These are phyloP conservation scores for Tringa solitaria DNA, from an alignment of 2,113 vertebrate species.

Conservation along the genomic window DNA sequence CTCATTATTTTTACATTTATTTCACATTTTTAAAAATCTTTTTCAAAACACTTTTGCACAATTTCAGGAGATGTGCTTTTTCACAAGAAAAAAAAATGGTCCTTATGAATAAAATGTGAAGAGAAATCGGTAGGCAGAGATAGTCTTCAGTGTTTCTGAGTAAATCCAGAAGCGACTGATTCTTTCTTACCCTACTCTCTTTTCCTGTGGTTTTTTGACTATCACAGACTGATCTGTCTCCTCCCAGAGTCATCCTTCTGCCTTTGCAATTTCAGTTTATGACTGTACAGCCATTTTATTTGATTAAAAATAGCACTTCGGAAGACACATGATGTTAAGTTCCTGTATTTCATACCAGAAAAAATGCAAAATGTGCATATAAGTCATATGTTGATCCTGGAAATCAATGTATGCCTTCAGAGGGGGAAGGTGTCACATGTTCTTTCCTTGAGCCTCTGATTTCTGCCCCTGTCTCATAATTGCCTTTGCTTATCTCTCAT, in stretches of 20 bases:
- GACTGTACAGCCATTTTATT: not conserved
- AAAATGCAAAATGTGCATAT: not conserved
- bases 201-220: not conserved
- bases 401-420: not conserved
- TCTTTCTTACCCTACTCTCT: not conserved
- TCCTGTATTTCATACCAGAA: not conserved
- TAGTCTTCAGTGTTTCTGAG: not conserved
- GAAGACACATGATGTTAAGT: not conserved
- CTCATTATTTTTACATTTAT: constrained; percentile 65
- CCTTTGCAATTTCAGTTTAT: not conserved
- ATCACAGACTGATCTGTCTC: not conserved
- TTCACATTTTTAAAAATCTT: constrained; percentile 56
- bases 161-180: not conserved
- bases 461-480: not conserved
- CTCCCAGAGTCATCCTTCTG: not conserved
- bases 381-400: not conserved
- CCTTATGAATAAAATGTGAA: not conserved
- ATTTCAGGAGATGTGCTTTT: constrained; percentile 14
- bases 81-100: not conserved
- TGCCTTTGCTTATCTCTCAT: not conserved
- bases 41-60: constrained; percentile 43
- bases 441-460: not conserved
- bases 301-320: not conserved
- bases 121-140: not conserved
- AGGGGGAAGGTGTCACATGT: not conserved